phyloP scores from a whole-genome alignment of 2,797 vertebrate species.

The Anisognathus igniventris region DNA sequence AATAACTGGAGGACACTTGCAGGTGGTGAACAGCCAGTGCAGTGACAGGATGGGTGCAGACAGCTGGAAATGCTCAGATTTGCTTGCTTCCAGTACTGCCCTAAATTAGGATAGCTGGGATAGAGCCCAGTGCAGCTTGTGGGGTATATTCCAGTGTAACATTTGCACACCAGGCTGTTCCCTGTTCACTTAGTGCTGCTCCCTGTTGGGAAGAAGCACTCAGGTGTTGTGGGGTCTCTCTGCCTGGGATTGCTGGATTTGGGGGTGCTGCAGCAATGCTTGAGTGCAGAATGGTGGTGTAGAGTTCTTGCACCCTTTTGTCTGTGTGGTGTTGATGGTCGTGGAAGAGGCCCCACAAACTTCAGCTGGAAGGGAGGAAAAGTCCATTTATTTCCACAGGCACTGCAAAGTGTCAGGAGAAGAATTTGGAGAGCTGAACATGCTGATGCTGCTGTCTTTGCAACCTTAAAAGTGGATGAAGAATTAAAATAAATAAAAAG shows the following conservation, averaged over 20 bases:
- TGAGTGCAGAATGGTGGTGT: no score
- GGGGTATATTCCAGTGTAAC: not conserved
- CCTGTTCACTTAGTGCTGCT: not conserved
- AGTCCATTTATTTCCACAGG: not conserved
- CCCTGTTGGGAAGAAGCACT: accelerated
- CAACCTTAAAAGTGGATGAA: not conserved
- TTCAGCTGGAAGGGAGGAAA: not conserved
- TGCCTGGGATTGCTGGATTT: not conserved
- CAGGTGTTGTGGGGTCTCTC: accelerated
- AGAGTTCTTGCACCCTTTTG: not conserved
- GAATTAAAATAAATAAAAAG: not conserved
- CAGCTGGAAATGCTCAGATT: not conserved
- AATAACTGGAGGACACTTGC: not conserved
- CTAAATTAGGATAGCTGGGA: not conserved
- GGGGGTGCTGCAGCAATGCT: not conserved
- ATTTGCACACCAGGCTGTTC: not conserved
- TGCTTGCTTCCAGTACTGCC: not conserved
- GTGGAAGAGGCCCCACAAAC: not conserved
- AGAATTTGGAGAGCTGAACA: not conserved
- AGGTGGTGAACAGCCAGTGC: not conserved
- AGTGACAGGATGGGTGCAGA: not conserved
- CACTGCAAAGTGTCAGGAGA: accelerated
- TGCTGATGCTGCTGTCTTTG: not conserved
- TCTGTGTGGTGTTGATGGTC: not conserved
- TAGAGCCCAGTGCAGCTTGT: not conserved